These are phyloP conservation scores for Sturnus vulgaris DNA, from an alignment of 2,113 vertebrate genomes.

Conservation along the genomic window DNA sequence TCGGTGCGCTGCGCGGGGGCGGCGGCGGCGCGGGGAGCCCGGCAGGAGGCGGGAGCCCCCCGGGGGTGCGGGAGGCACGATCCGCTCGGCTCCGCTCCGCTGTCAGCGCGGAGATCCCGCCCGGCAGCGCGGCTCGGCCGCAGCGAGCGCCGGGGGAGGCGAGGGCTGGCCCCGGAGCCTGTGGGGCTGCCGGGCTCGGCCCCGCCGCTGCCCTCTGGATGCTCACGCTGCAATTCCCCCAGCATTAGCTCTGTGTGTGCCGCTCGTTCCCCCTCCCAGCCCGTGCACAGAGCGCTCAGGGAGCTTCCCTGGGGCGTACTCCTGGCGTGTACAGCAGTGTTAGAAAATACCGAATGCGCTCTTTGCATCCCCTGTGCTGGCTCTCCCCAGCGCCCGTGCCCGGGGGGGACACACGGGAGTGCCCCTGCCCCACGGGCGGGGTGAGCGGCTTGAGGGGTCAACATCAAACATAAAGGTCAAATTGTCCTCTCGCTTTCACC, in stretches of 20 bases:
- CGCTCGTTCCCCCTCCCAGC: not conserved
- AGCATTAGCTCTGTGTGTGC: fast-evolving
- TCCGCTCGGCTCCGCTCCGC: not conserved
- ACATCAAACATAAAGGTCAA: not conserved
- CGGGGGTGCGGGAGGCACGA: not conserved
- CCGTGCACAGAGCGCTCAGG: fast-evolving
- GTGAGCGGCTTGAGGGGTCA: not conserved
- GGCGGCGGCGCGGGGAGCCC: not conserved
- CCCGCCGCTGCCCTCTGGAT: not conserved
- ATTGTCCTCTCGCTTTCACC: not conserved
- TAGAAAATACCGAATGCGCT: fast-evolving
- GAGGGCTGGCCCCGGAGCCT: not conserved
- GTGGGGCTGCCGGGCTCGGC: too few relatives aligned
- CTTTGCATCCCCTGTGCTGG: fast-evolving
- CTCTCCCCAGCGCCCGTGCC: not conserved
- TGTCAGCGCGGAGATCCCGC: not conserved
- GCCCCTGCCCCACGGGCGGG: fast-evolving
- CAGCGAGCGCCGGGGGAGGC: not conserved
- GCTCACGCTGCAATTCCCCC: not conserved
- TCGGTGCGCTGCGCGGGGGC: not conserved
- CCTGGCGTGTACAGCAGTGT: fast-evolving
- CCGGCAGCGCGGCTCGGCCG: not conserved
- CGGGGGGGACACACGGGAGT: fast-evolving
- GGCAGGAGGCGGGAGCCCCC: not conserved
- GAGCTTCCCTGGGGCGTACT: fast-evolving